Conservation (phyloP, 2,888 invertebrate species). For the Malachius bipustulatus region DNA sequence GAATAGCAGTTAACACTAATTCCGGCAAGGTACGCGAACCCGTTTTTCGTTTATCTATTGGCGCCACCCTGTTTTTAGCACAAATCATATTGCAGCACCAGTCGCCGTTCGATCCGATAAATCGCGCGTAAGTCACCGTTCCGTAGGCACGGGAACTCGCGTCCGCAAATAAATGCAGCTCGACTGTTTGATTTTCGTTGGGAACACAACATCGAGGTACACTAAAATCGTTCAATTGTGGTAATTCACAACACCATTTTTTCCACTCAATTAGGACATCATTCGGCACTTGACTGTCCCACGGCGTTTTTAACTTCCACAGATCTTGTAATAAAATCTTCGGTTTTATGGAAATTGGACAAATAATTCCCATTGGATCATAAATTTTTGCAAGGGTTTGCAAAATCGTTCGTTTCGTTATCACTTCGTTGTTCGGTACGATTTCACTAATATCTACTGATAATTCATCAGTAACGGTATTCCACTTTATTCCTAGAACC, state of each 20-base stretch:
- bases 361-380: too few species aligned
- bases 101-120: background rate
- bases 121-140: background rate
- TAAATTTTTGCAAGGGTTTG: too few species aligned
- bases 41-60: background rate
- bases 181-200: background rate
- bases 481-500: too few species aligned
- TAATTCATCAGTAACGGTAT: too few species aligned
- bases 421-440: too few species aligned
- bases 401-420: too few species aligned
- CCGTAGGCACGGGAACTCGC: slow-evolving; percentile 2
- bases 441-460: too few species aligned
- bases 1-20: background rate
- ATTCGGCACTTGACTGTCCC: background rate
- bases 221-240: background rate
- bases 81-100: slow-evolving; percentile 1
- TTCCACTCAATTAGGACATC: slow-evolving; percentile 1
- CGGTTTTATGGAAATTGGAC: too few species aligned
- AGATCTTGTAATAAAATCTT: background rate
- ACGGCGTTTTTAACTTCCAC: background rate
- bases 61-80: too few species aligned
- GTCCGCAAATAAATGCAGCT: slow-evolving; percentile 1
- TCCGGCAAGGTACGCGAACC: background rate
- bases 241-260: background rate
- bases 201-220: background rate